These are phyloP conservation scores for Lindbergichthys nudifrons DNA, from an alignment of 2,797 vertebrate species.

Conservation along the genomic window DNA sequence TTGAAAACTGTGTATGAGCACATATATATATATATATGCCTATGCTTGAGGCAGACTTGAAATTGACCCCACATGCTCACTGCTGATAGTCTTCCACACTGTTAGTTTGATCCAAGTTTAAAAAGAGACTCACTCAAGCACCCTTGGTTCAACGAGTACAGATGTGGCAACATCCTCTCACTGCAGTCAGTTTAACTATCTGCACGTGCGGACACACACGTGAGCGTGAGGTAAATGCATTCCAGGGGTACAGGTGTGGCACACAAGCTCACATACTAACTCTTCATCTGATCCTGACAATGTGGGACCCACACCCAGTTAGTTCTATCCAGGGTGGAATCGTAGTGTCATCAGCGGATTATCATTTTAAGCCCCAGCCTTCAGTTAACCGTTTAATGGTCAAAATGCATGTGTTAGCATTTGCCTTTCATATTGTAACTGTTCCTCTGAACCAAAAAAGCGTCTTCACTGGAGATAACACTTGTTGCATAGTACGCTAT, in stretches of 20 bases:
- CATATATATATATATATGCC: no score
- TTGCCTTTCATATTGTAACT: slow-evolving; percentile 3
- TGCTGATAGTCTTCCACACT: not conserved
- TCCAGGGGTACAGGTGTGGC: slow-evolving; percentile 77
- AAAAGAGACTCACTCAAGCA: slow-evolving; percentile 1
- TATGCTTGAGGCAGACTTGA: slow-evolving; percentile 7
- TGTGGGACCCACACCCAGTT: slow-evolving; percentile 72
- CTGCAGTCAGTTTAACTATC: slow-evolving; percentile 4
- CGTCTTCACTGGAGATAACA: slow-evolving; percentile 21
- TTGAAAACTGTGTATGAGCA: not conserved
- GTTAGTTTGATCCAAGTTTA: not conserved
- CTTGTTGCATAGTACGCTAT: slow-evolving; percentile 18
- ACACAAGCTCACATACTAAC: slow-evolving; percentile 36
- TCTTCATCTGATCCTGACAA: slow-evolving; percentile 63
- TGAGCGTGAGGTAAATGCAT: slow-evolving; percentile 56
- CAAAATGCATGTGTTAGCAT: slow-evolving; percentile 14
- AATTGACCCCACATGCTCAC: not conserved
- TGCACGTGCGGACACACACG: slow-evolving; percentile 49
- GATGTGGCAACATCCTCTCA: not conserved
- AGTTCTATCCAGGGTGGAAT: slow-evolving; percentile 66
- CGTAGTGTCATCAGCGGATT: slow-evolving; percentile 70
- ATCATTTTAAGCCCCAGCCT: slow-evolving; percentile 40
- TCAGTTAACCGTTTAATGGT: slow-evolving; percentile 60
- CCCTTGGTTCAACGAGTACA: not conserved
- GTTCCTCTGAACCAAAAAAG: slow-evolving; percentile 17